Evolutionary conservation across 2,797 vertebrate species (phyloP).

Genomic region (Bufotes viridis): DNA sequence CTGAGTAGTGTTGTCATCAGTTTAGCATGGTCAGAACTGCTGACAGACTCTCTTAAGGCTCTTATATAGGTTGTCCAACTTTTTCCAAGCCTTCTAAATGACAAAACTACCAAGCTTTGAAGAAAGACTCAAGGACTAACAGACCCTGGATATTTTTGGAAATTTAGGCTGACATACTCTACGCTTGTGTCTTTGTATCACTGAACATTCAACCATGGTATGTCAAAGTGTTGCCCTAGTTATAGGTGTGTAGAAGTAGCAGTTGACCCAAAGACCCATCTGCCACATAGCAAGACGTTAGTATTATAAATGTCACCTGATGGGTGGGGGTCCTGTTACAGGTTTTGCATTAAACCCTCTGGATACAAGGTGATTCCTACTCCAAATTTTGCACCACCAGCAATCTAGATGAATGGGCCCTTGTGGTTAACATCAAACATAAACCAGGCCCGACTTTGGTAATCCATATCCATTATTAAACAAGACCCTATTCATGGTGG

Average conservation of each 20-base stretch:
- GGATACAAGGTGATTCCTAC: not conserved
- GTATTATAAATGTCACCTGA: not conserved
- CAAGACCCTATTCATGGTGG: conserved; percentile 9
- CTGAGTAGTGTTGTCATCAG: too few species aligned
- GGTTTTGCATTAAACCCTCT: not conserved
- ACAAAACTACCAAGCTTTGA: too few species aligned
- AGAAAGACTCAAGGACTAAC: not conserved
- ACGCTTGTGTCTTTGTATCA: too few species aligned
- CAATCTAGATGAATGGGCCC: not conserved
- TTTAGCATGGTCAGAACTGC: too few species aligned
- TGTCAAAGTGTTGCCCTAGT: too few species aligned
- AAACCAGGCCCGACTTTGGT: not conserved
- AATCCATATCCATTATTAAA: conserved; percentile 10
- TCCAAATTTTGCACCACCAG: not conserved
- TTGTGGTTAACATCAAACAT: not conserved
- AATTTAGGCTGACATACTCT: too few species aligned
- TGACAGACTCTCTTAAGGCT: too few species aligned
- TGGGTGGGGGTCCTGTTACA: too few species aligned
- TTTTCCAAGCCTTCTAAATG: too few species aligned
- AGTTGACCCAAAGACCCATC: not conserved
- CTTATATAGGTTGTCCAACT: too few species aligned
- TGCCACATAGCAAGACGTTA: not conserved
- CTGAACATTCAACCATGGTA: too few species aligned
- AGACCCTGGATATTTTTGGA: not conserved
- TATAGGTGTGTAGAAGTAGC: too few species aligned